Evolutionary conservation across 35 echinoderm and acorn worm genomes (phyloP).

Genomic region (Chiridota heheva): DNA sequence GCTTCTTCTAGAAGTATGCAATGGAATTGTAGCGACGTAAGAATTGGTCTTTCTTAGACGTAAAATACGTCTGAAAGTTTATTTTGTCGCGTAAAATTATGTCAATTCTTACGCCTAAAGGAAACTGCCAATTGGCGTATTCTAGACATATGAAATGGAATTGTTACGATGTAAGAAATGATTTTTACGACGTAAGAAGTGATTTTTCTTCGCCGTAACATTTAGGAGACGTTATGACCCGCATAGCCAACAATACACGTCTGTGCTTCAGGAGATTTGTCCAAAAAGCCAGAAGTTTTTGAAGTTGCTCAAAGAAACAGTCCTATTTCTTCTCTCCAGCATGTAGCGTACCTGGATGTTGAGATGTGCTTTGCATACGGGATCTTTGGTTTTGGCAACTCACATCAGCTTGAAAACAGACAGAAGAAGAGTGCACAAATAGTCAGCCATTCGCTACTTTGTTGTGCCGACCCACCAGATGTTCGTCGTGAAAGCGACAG

Average conservation of each 20-base stretch:
- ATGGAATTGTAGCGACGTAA: no score
- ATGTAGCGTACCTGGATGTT: constrained; percentile 64
- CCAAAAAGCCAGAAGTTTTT: no score
- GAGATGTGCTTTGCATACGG: constrained; percentile 96
- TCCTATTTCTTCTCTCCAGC: constrained; percentile 15
- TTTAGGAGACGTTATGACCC: background rate
- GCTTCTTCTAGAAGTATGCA: no score
- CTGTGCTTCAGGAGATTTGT: no score
- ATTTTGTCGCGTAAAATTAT: no score
- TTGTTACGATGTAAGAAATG: background rate
- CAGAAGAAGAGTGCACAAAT: constrained; percentile 73
- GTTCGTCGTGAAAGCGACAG: constrained; percentile 53
- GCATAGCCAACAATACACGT: background rate
- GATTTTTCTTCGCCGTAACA: background rate
- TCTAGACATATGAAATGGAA: background rate
- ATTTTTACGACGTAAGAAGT: background rate
- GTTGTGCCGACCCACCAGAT: constrained; percentile 68
- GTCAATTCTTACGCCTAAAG: no score
- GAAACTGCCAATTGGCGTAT: no score
- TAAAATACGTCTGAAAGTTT: no score
- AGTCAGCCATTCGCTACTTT: constrained; percentile 81
- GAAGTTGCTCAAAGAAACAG: background rate
- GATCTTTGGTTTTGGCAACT: constrained; percentile 93
- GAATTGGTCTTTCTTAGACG: no score
- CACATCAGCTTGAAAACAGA: constrained; percentile 91